Evolutionary conservation across 2,888 invertebrate genomes (phyloP), one percentile per base, ranked within the genome.

Genomic region (Andrena chrysosceles): DNA sequence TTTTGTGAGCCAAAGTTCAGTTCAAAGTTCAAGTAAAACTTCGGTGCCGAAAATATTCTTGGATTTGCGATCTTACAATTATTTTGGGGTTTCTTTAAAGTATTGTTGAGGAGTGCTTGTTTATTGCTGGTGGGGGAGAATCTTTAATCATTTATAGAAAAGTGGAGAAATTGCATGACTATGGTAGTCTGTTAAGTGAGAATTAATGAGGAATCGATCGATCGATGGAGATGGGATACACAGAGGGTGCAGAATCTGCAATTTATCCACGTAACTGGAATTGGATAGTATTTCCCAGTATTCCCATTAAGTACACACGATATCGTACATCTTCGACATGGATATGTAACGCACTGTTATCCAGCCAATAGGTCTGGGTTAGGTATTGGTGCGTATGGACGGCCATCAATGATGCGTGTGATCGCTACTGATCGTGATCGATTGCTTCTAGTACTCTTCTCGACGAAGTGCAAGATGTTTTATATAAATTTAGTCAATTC

Each of bases 241-340:
- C 73, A 35, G 35, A 52, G 60, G 73, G 64, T 59, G 74, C 70
- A 67, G 74, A 76, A 73, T 71, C 69, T 74, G 70, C 70, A 80
- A 81, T 87, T 87, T 87, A 89, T 85, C 81, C 77, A 70, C 77
- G 83, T 87, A 90, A 89, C 84, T 85, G 84, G 77, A 87, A 90
- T 88, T 87, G 87, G 86, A 87, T 87, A 81, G 83, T 84, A 84
- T 85, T 88, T 62, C 82, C 80, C 71, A 70, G 79, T 79, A 79
- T 75, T 78, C 76, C 83, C 77, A 85, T 88, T 88, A 88, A 81
- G 77, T 77, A 80, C 64, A 70, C 84, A 75, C 83, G 81, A 77
- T 89, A 83, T 83, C 83, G 77, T 81, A 83, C 79, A 84, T 86
- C 84, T 86, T 86, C 83, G 77, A 77, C 70, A 85, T 76, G 64